Evolutionary conservation across 1,140 invertebrate species (phyloP).

Genomic region (Scaptomyza hsui): DNA sequence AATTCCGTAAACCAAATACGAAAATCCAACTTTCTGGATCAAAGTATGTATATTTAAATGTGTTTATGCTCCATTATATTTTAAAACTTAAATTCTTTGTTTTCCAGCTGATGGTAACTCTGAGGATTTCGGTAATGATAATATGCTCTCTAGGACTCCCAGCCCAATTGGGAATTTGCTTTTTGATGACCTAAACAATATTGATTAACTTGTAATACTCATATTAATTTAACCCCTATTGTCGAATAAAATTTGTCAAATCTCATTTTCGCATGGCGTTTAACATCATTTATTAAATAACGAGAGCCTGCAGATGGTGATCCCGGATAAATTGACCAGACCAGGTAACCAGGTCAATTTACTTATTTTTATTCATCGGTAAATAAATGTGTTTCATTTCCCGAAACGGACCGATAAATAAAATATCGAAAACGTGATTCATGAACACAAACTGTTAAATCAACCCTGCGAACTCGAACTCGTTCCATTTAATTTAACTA

Average conservation of each 20-base stretch:
- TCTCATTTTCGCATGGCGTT: background rate
- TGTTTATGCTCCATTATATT: background rate
- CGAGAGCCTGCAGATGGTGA: background rate
- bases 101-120: slow-evolving; percentile 62
- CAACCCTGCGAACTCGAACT: background rate
- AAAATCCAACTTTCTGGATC: slow-evolving; percentile 73
- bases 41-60: slow-evolving; percentile 48
- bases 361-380: background rate
- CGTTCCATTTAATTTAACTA: slow-evolving; percentile 13
- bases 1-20: slow-evolving; percentile 65
- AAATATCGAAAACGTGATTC: background rate
- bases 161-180: slow-evolving; percentile 68
- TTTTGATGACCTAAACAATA: slow-evolving; percentile 74
- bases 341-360: too few species aligned
- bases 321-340: too few species aligned
- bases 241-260: slow-evolving; percentile 45
- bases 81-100: slow-evolving; percentile 20
- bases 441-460: background rate
- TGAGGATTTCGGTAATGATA: slow-evolving; percentile 69
- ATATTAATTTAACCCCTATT: slow-evolving; percentile 37
- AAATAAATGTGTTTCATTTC: background rate
- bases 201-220: slow-evolving; percentile 63
- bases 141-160: slow-evolving; percentile 64
- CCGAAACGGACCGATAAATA: background rate
- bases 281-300: background rate